A percentile compares a stretch with the other conserved stretches of the same genome.
Evolutionary conservation across 2,888 invertebrate genomes (phyloP).

Genomic region (Hedychridium roseum): DNA sequence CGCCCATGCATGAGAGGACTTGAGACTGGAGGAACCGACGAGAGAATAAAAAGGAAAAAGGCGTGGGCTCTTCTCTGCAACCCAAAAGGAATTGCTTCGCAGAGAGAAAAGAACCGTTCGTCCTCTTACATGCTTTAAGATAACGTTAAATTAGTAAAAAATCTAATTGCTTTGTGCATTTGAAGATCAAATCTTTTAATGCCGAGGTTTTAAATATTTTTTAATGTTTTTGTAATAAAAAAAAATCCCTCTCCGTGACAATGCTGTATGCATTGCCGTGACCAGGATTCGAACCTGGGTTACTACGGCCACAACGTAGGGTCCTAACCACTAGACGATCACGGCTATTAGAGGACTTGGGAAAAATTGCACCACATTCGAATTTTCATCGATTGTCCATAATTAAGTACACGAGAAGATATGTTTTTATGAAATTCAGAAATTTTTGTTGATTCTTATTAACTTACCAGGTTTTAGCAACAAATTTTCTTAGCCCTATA

Average conservation of each 20-base stretch:
- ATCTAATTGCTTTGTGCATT: neutral
- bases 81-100: no score
- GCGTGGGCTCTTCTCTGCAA: neutral
- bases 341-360: no score
- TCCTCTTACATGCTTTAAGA: no score
- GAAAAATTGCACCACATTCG: no score
- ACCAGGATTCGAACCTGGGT: constrained; percentile 65
- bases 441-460: no score
- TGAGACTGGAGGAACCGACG: neutral
- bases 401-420: no score
- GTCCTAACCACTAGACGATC: constrained; percentile 63
- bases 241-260: constrained; percentile 18
- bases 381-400: no score
- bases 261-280: constrained; percentile 59
- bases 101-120: no score
- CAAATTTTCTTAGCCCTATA: no score
- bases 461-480: no score
- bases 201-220: neutral
- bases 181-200: constrained; percentile 7
- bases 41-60: neutral
- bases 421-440: no score
- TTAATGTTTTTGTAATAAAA: neutral
- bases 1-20: no score
- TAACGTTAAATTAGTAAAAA: neutral
- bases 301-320: constrained; percentile 65